Evolutionary conservation across 2,797 vertebrate species (phyloP).

Genomic region (Brotula barbata): DNA sequence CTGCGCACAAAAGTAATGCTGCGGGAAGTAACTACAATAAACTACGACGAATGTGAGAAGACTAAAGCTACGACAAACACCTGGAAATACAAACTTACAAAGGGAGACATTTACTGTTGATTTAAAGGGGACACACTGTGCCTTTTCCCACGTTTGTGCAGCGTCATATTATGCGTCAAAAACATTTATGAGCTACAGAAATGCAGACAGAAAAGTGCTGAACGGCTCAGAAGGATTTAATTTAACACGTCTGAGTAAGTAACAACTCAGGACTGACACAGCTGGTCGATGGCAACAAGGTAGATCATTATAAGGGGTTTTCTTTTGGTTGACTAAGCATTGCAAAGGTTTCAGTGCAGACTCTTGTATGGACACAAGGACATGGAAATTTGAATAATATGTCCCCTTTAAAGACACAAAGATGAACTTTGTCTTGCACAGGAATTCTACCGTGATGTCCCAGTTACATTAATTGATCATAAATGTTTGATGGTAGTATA

Average conservation of each 20-base stretch:
- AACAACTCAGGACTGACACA: no score
- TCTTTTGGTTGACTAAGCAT: no score
- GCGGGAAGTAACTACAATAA: background rate
- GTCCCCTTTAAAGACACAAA: background rate
- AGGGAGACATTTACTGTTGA: background rate
- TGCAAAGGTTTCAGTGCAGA: no score
- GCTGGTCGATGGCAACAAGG: background rate
- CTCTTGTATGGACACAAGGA: no score
- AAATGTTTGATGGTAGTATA: background rate
- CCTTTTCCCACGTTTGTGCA: background rate
- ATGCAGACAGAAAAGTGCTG: no score
- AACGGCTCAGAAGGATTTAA: no score
- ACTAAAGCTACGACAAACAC: background rate
- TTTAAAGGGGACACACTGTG: background rate
- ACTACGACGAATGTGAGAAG: background rate
- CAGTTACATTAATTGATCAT: slow-evolving; percentile 1
- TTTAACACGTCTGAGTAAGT: no score
- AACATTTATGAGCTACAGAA: background rate
- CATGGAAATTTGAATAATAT: background rate
- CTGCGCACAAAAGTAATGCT: background rate
- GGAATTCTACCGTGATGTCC: background rate
- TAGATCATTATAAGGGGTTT: background rate
- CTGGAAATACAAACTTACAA: background rate
- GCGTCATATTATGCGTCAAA: no score
- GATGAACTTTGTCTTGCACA: background rate